phyloP scores from a whole-genome alignment of 2,888 invertebrate species.

The Brenthis hecate region DNA sequence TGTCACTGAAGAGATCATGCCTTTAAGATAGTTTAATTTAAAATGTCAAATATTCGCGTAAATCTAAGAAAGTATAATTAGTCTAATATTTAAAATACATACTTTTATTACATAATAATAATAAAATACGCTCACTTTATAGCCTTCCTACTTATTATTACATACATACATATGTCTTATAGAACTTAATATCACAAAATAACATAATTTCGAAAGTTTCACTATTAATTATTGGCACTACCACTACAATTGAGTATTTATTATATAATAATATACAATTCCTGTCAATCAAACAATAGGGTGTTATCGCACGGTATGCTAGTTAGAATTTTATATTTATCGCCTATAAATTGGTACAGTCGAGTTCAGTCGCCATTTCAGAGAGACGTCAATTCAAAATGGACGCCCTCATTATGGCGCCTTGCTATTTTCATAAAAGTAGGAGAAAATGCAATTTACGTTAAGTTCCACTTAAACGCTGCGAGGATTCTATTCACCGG shows the following conservation, averaged over 20 bases:
- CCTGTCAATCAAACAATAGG: slow-evolving; percentile 28
- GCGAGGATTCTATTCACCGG: slow-evolving; percentile 30
- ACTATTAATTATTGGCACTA: slow-evolving; percentile 20
- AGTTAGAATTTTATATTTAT: slow-evolving; percentile 47
- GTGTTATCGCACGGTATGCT: slow-evolving; percentile 35
- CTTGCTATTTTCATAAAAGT: slow-evolving; percentile 31
- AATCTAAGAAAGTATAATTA: no score
- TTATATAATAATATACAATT: slow-evolving; percentile 22
- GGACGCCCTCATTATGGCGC: slow-evolving; percentile 30
- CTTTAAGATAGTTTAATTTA: no score
- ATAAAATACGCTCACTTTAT: no score
- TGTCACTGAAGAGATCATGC: no score
- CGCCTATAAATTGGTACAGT: slow-evolving; percentile 49
- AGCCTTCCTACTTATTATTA: no score
- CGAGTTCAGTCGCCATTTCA: slow-evolving; percentile 33
- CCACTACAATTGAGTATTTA: slow-evolving; percentile 10
- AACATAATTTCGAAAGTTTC: not conserved
- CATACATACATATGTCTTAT: no score
- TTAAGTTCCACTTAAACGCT: slow-evolving; percentile 32
- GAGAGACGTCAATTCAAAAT: slow-evolving; percentile 31
- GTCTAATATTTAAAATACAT: no score
- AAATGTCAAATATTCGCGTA: no score
- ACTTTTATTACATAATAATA: no score
- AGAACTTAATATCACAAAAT: no score
- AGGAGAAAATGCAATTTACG: slow-evolving; percentile 35